phyloP scores from a whole-genome alignment of 2,113 vertebrate species.

The Pelusios castaneus region DNA sequence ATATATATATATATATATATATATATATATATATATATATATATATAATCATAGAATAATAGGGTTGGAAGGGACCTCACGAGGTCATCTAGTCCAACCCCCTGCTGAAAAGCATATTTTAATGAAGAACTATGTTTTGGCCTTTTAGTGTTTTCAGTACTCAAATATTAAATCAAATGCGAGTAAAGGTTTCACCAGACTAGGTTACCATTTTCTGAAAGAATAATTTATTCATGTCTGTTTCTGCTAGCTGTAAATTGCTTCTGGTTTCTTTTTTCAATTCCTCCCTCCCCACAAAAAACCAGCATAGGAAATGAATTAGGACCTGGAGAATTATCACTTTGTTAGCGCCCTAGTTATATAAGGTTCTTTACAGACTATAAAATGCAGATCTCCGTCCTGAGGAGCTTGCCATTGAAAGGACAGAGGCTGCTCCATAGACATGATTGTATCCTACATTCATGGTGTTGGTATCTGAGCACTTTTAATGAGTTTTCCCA shows the following conservation, averaged over 20 bases:
- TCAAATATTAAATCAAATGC: slow-evolving; percentile 20
- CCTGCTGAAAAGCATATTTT: too few relatives aligned
- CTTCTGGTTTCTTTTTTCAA: not conserved
- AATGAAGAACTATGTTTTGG: slow-evolving; percentile 44
- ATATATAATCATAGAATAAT: too few relatives aligned
- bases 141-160: slow-evolving; percentile 15
- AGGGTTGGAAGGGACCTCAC: too few relatives aligned
- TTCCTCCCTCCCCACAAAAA: not conserved
- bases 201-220: slow-evolving; percentile 24
- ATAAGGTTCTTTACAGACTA: not conserved
- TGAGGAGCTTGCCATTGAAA: not conserved
- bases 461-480: not conserved
- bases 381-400: rapidly evolving
- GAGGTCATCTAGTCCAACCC: too few relatives aligned
- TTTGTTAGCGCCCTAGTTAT: rapidly evolving
- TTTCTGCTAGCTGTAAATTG: not conserved
- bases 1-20: too few relatives aligned
- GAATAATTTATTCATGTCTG: slow-evolving; percentile 33
- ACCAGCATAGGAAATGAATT: too few relatives aligned
- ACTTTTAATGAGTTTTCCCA: not conserved
- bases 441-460: not conserved
- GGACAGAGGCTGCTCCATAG: too few relatives aligned
- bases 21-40: too few relatives aligned
- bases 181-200: not conserved
- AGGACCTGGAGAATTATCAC: not conserved